Evolutionary conservation across 2,888 invertebrate genomes (phyloP).

Genomic region (Brachypterus glaber): DNA sequence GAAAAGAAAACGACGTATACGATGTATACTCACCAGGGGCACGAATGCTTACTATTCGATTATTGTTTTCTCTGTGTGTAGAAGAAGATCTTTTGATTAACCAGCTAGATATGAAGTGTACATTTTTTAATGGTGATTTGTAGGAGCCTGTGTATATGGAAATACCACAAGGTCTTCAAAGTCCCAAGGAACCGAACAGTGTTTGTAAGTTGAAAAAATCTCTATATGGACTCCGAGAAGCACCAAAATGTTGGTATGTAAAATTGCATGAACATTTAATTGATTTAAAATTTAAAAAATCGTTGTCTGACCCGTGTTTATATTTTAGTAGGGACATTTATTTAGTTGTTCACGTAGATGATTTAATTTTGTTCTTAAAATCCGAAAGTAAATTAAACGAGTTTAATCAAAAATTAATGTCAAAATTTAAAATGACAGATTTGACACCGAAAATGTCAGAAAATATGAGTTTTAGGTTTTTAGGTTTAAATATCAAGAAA

Average conservation of each 20-base stretch:
- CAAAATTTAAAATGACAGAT: conserved; percentile 16
- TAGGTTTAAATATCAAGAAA: conserved; percentile 15
- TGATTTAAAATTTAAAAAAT: conserved; percentile 13
- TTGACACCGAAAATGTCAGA: no score
- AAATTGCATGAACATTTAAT: conserved; percentile 9
- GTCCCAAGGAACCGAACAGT: conserved; percentile 2
- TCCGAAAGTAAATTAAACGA: conserved; percentile 10
- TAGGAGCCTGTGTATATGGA: conserved; percentile 10
- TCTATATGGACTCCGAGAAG: conserved; percentile 17
- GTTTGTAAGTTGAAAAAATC: conserved; percentile 16
- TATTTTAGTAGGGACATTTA: conserved; percentile 16
- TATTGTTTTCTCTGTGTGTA: conserved; percentile 14
- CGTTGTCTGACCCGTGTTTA: conserved; percentile 20
- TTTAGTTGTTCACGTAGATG: conserved; percentile 18
- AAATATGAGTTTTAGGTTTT: conserved; percentile 12
- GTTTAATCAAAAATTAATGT: conserved; percentile 11
- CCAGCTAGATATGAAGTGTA: conserved; percentile 18
- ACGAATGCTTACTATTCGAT: conserved; percentile 13
- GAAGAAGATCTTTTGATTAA: conserved; percentile 10
- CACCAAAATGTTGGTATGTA: conserved; percentile 20
- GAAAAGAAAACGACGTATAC: no score
- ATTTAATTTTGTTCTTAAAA: conserved; percentile 17
- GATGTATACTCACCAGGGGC: conserved; percentile 17
- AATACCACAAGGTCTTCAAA: conserved; percentile 7
- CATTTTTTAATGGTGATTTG: conserved; percentile 12